Evolutionary conservation across 2,888 invertebrate genomes (phyloP).

Genomic region (Lapara coniferarum): DNA sequence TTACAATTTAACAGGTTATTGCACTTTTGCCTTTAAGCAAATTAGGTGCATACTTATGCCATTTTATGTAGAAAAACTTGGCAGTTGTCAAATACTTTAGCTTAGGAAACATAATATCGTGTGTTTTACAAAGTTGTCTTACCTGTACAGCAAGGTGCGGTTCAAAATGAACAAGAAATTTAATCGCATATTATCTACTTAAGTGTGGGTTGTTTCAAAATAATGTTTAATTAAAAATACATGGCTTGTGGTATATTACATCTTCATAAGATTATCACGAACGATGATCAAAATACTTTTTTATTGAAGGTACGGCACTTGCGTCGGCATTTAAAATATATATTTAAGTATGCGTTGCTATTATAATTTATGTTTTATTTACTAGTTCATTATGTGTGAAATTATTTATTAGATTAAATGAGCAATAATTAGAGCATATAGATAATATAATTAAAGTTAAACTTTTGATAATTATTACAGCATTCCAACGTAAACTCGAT

Average conservation of each 20-base stretch:
- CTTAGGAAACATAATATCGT: constrained; percentile 27
- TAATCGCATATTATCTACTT: constrained; percentile 31
- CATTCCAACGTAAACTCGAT: no score
- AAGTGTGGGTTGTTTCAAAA: constrained; percentile 12
- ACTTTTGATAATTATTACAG: no score
- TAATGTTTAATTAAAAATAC: constrained; percentile 14
- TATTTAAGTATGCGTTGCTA: neutral
- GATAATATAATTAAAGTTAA: no score
- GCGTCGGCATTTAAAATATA: no score
- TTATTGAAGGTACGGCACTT: neutral
- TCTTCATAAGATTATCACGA: neutral
- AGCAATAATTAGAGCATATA: no score
- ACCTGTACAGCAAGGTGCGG: constrained; percentile 31
- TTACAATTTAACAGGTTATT: neutral
- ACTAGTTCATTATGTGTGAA: neutral
- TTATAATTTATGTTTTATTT: neutral
- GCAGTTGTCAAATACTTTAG: constrained; percentile 35
- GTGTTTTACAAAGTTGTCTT: constrained; percentile 32
- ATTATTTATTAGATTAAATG: neutral
- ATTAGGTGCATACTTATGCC: neutral
- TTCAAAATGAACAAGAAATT: constrained; percentile 39
- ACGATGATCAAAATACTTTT: neutral
- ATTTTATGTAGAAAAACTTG: constrained; percentile 10
- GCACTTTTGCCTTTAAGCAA: neutral
- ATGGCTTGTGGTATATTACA: neutral